phyloP scores from a whole-genome alignment of 2,888 invertebrate species.

The Hyles lineata region DNA sequence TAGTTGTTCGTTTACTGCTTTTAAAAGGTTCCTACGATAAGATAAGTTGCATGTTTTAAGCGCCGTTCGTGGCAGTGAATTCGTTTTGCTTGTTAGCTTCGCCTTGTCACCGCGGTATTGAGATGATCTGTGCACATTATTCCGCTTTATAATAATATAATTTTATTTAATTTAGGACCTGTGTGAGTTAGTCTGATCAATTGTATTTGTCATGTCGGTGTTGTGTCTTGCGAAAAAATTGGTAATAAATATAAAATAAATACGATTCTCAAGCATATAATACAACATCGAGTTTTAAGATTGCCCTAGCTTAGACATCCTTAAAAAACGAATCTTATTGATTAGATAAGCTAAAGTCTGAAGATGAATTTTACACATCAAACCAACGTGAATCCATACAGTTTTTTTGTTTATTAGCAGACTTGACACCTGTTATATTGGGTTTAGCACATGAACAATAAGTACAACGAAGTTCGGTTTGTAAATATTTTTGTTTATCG shows the following conservation, averaged over 20 bases:
- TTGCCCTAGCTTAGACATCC: not conserved
- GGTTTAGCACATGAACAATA: not conserved
- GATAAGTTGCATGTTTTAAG: not conserved
- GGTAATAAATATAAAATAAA: not conserved
- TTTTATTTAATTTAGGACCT: not conserved
- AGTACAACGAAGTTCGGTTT: not conserved
- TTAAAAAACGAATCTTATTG: too few relatives aligned
- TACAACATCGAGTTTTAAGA: not conserved
- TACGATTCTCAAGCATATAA: not conserved
- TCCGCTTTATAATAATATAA: constrained; percentile 29
- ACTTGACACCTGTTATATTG: not conserved
- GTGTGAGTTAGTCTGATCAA: too few relatives aligned
- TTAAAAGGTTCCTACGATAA: not conserved
- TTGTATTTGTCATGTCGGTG: too few relatives aligned
- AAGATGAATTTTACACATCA: not conserved
- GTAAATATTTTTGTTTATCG: constrained; percentile 31
- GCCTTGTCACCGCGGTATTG: constrained; percentile 40
- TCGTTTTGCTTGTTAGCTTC: constrained; percentile 33
- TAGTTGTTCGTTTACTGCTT: not conserved
- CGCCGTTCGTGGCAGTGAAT: constrained; percentile 6
- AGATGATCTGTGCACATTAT: constrained; percentile 46
- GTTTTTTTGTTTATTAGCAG: not conserved
- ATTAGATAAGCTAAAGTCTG: not conserved
- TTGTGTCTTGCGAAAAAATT: too few relatives aligned
- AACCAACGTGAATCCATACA: not conserved